Conservation (phyloP, 2,797 vertebrate genomes). For the Falco novaeseelandiae region DNA sequence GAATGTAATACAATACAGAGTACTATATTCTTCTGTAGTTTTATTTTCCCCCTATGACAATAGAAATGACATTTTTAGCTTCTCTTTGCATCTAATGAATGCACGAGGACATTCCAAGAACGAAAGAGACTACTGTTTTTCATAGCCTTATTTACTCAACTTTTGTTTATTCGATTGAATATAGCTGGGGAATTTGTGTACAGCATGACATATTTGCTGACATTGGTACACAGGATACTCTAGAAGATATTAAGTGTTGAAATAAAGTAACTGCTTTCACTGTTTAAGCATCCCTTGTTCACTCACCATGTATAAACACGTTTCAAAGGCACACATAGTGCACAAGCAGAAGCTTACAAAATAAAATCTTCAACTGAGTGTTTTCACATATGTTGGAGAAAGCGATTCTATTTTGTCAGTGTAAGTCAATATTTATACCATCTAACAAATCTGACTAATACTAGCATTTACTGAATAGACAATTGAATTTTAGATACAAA, state of each 20-base stretch:
- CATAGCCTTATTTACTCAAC: conserved; percentile 4
- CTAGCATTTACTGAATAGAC: conserved; percentile 68
- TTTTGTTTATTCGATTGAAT: conserved; percentile 13
- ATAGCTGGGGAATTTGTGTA: not conserved
- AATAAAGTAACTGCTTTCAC: conserved; percentile 18
- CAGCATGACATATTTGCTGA: conserved; percentile 1
- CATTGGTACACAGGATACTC: not conserved
- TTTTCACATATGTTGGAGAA: not conserved
- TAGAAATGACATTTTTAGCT: not conserved
- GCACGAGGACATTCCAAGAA: conserved; percentile 1
- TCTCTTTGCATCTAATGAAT: not conserved
- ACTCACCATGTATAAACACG: not conserved
- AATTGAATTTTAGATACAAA: conserved; percentile 68
- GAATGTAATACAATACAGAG: not conserved
- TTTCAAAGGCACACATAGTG: conserved; percentile 8
- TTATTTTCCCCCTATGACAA: not conserved
- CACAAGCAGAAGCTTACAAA: conserved; percentile 11
- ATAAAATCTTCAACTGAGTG: conserved; percentile 23
- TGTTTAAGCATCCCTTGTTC: not conserved
- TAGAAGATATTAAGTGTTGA: not conserved
- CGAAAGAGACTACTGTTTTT: not conserved
- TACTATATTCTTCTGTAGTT: not conserved
- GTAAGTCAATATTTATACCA: conserved; percentile 73
- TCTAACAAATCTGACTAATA: conserved; percentile 68
- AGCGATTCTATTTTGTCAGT: conserved; percentile 55